Base-by-base conservation (phyloP, 2,888 invertebrate species). In the Pilophorus perplexus region DNA sequence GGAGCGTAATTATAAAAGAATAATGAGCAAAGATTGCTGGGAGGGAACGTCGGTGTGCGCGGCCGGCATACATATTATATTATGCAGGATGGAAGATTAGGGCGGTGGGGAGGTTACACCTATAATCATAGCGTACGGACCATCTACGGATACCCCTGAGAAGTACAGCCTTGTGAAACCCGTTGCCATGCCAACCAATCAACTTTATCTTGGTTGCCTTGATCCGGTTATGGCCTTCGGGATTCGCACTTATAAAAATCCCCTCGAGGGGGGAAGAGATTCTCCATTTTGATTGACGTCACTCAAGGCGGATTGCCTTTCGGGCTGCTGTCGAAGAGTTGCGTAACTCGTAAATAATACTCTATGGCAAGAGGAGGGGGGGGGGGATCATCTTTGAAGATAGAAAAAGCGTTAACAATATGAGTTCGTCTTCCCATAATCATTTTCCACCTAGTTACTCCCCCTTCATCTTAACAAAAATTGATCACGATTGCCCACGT, bases 1-100 rank as follows among this genome's bases (percentile, higher is more conserved):
- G 14, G 28, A 14, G 8, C 33, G 42, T 59, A 59, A 59, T 59
- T 59, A 59, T 59, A 42, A 42, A 59, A 59, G 59, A 59, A 59
- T 59, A 59, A 59, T 59, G 59, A 59, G 59, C n/a, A 22, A 37
- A 55, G 55, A 55, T 55, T 55, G 55, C 37, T 55, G 33, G 20
- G 55, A 55, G 55, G 22, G 55, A 38, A 42, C 59, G 40, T 8
- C 5, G 25, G 23, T 55, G 59, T 38, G 40, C 33, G 57, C 40
- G 25, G 25, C 59, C 42, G 42, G 59, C 23, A 59, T 59, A 59
- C 59, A 59, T 59, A 59, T 59, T 59, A 59, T 59, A 59, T 59
- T 42, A 16, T 6, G 14, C 18, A 12, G 48, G 6, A 6, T 4
- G 16, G 3, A 14, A 4, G 16, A 18, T 6, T 3, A 18, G 18